Conservation (phyloP, 1,140 invertebrate species). For the Bombus superbus region DNA sequence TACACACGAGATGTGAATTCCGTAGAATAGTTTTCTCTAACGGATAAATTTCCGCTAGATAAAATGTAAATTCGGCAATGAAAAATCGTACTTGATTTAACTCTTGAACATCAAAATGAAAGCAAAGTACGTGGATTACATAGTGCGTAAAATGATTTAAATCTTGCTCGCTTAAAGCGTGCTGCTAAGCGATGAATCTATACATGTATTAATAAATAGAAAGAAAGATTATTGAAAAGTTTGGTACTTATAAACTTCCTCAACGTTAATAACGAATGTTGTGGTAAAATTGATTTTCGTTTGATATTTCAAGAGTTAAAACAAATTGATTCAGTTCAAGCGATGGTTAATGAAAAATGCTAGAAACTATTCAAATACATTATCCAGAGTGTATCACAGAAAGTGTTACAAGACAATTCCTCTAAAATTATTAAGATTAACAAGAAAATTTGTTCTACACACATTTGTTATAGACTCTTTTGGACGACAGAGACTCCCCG, state of each 20-base stretch:
- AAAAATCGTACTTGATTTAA: background rate
- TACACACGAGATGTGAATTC: background rate
- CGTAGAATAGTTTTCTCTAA: background rate
- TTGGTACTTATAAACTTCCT: background rate
- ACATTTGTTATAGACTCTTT: background rate
- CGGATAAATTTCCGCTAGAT: no score
- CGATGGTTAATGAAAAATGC: background rate
- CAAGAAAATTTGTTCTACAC: background rate
- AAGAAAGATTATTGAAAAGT: background rate
- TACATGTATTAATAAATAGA: background rate
- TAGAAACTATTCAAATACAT: conserved; percentile 22
- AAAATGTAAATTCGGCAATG: background rate
- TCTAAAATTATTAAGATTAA: background rate
- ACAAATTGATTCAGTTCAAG: background rate
- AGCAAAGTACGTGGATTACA: no score
- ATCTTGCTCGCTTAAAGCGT: background rate
- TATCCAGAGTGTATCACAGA: background rate
- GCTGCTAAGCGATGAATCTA: background rate
- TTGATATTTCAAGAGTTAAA: conserved; percentile 19
- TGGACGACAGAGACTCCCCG: no score
- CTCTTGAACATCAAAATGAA: background rate
- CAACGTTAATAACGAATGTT: background rate
- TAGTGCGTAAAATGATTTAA: background rate
- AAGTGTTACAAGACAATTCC: background rate
- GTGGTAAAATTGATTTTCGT: background rate